Evolutionary conservation across 2,888 invertebrate species (phyloP), one percentile per base, ranked within the genome.

Genomic region (Dicyrtomina minuta): DNA sequence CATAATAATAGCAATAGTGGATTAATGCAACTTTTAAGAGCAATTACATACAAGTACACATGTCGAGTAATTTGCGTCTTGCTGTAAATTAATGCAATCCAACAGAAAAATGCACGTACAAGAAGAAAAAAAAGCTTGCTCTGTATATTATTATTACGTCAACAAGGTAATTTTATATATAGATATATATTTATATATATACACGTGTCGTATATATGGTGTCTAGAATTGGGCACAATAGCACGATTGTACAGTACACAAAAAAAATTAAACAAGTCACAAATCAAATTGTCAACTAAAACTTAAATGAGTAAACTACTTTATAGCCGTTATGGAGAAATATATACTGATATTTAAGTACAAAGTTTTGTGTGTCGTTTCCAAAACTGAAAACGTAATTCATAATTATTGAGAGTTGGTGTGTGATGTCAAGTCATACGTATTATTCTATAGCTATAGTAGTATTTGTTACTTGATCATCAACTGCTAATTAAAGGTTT

Each of bases 211-310:
- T 26, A 56, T 27, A 56, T 15, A 8, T 27, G 17, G 12, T 56
- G 39, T 41, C 17, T 39, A 58, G 5, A 58, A 5, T 17, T 33
- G 33, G 33, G 33, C 33, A 33, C 33, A 33, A 33, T 33, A 33
- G 33, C 33, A 33, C 39, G n/a, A 39, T 20, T 39, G 58, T 58
- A 58, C 58, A 39, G 58, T 58, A 58, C 20, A 58, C 58, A 58
- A 58, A 58, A 58, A 58, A 56, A n/a, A 46, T 58, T 58, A 58
- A 33, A 17, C 58, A 33, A n/a, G 58, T 58, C 58, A 58, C 58
- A 58, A n/a, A 58, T 58, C 58, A 39, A 58, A 58, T 58, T n/a
- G 33, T 41, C 58, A 56, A 27, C 56, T 58, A 58, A 58, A 33
- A 58, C 27, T 58, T 33, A 58, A 58, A 58, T 39, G 39, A 58